phyloP scores from a whole-genome alignment of 2,888 invertebrate genomes.

The Caenorhabditis zanzibari region DNA sequence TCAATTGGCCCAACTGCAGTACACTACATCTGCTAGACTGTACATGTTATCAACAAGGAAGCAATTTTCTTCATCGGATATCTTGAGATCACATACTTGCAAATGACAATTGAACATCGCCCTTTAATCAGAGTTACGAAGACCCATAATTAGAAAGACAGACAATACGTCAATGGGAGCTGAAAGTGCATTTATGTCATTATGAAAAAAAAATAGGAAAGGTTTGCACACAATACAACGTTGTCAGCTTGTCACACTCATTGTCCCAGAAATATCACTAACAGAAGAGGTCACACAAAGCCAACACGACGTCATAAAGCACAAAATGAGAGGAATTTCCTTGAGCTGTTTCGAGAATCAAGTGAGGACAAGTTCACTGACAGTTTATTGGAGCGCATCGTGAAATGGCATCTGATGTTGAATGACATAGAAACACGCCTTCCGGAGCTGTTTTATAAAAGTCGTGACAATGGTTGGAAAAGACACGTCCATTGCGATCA shows the following conservation, averaged over 20 bases:
- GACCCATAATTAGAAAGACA: constrained; percentile 3
- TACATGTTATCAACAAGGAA: constrained; percentile 22
- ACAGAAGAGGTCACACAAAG: constrained; percentile 7
- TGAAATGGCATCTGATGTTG: constrained; percentile 10
- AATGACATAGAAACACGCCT: background rate
- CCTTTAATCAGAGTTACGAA: background rate
- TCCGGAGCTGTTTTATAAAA: constrained; percentile 17
- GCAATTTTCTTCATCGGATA: constrained; percentile 3
- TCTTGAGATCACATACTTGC: background rate
- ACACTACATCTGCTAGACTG: background rate
- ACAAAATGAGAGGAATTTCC: constrained; percentile 8
- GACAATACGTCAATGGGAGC: background rate
- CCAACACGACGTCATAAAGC: background rate
- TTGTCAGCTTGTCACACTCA: background rate
- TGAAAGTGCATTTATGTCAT: constrained; percentile 9
- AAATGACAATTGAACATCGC: background rate
- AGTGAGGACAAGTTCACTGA: constrained; percentile 14
- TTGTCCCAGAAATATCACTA: background rate
- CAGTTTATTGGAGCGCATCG: constrained; percentile 23
- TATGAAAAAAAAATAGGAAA: background rate
- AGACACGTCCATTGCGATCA: constrained; percentile 20
- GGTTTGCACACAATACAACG: background rate
- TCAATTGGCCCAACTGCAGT: background rate
- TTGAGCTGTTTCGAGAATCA: constrained; percentile 6
- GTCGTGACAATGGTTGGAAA: background rate